Evolutionary conservation across 2,888 invertebrate genomes (phyloP), one percentile per base, ranked within the genome.

Genomic region (Lepidochrysops patricia): DNA sequence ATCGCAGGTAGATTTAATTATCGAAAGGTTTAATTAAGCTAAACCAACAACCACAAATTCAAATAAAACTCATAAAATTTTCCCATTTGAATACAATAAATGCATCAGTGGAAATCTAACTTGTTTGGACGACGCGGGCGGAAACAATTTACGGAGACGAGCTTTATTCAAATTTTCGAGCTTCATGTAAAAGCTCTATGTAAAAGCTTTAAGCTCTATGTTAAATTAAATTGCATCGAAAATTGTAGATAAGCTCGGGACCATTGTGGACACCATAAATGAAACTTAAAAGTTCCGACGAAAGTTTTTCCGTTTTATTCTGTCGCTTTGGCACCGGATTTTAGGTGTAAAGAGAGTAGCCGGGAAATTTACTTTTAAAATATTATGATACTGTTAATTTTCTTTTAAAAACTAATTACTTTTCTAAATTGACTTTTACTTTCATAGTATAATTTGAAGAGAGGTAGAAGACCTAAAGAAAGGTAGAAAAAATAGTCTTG

Each of bases 91-190:
- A 52, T 59, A 57, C 48, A 58, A 63, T 49, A 61, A 9, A 27
- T 19, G 26, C 15, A 25, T 58, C 43, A 26, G 29, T 19, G 29
- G 32, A 29, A 54, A 54, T 54, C 29, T 29, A 56, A 23, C 56
- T 43, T 52, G 29, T 57, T 63, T 35, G 61, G 60, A 58, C 60
- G 62, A 15, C 29, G 37, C n/a, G 26, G 9, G 26, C n/a, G 12
- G 43, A 61, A 67, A 64, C 63, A 65, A 63, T 63, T 64, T 64
- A 63, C 64, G 58, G 56, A 64, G 63, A 63, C 70, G 71, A 71
- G 68, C 61, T 71, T 71, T 70, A 70, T 73, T 72, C 67, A 70
- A 70, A 70, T 66, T 68, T 70, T 64, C 67, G 65, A 68, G 64
- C 66, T 64, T 54, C 19, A 43, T 43, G 19, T 23, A 19, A 19